These are phyloP conservation scores for Cheilosia scutellata DNA, from an alignment of 2,888 invertebrate genomes.

Conservation along the genomic window DNA sequence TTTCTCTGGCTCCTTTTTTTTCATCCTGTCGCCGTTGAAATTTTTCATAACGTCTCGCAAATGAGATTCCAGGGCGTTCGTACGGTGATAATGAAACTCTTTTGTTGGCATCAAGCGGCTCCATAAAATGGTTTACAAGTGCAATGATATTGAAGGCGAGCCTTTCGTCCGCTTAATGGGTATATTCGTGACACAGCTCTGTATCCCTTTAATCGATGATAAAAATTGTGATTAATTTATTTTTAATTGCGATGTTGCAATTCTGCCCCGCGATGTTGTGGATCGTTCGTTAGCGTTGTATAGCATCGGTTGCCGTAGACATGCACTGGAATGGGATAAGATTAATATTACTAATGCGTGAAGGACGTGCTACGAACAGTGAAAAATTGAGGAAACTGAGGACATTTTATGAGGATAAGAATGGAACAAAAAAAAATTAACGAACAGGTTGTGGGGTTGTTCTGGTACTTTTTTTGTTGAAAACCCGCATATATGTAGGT, in stretches of 20 bases:
- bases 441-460: constrained; percentile 42
- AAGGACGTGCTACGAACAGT: constrained; percentile 61
- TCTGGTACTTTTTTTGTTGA: constrained; percentile 7
- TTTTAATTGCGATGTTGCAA: constrained; percentile 69
- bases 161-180: constrained; percentile 21
- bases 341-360: constrained; percentile 69
- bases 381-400: constrained; percentile 43
- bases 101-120: constrained; percentile 41
- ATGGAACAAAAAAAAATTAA: constrained; percentile 12
- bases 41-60: constrained; percentile 57
- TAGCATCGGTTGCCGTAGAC: constrained; percentile 9
- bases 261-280: constrained; percentile 19
- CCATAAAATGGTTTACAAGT: constrained; percentile 47
- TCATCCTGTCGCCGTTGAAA: constrained; percentile 41
- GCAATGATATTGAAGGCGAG: constrained; percentile 42
- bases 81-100: constrained; percentile 67
- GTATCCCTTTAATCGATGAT: constrained; percentile 71
- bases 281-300: constrained; percentile 30
- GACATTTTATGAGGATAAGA: neutral
- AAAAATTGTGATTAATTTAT: constrained; percentile 74
- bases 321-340: neutral
- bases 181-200: constrained; percentile 12
- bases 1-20: constrained; percentile 3
- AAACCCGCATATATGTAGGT: neutral
- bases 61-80: constrained; percentile 69